phyloP scores from a whole-genome alignment of 2,113 vertebrate genomes.

The Apeltes quadracus region DNA sequence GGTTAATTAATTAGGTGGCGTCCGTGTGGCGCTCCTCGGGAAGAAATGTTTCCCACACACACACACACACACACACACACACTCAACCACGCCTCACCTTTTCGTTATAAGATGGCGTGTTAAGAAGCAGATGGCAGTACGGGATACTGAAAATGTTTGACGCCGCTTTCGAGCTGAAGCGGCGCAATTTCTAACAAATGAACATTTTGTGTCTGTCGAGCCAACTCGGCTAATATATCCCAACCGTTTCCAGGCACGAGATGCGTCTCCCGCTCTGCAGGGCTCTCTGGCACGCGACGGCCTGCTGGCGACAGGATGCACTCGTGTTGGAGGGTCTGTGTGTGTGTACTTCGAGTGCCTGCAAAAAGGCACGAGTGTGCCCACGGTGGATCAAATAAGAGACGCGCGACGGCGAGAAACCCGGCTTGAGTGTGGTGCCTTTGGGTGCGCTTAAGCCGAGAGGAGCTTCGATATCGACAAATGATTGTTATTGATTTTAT shows the following conservation, averaged over 20 bases:
- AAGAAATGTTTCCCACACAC: too few species aligned
- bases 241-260: constrained; percentile 39
- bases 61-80: too few species aligned
- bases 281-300: constrained; percentile 59
- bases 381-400: constrained; percentile 33
- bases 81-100: too few species aligned
- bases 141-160: too few species aligned
- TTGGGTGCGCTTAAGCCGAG: too few species aligned
- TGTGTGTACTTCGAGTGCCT: constrained; percentile 15
- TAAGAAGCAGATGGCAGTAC: too few species aligned
- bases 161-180: constrained; percentile 4
- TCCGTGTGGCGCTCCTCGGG: constrained; percentile 7
- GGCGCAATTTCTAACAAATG: constrained; percentile 16
- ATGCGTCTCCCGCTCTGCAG: constrained; percentile 47
- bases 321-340: constrained; percentile 45
- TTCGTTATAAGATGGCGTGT: too few species aligned
- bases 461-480: constrained; percentile 35
- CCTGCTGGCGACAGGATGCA: constrained; percentile 63
- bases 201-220: constrained; percentile 34
- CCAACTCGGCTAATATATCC: constrained; percentile 51
- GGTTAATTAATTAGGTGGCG: constrained; percentile 42
- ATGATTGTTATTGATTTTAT: constrained; percentile 44
- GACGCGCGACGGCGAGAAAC: constrained; percentile 37
- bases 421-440: constrained; percentile 47
- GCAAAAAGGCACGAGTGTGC: constrained; percentile 12